Evolutionary conservation across 2,113 vertebrate species (phyloP).

Genomic region (Propithecus coquereli): DNA sequence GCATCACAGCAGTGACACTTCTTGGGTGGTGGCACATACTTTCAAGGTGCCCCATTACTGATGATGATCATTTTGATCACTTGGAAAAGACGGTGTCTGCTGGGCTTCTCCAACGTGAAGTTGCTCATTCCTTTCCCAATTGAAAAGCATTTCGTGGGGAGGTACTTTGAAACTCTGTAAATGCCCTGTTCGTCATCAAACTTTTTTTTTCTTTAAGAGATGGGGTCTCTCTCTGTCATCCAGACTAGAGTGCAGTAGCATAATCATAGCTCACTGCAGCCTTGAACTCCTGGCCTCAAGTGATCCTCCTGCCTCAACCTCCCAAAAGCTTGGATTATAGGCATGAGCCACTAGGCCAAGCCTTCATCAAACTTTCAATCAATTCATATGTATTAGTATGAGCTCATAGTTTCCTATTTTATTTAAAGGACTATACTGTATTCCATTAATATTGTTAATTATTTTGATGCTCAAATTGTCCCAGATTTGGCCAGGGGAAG

Average conservation of each 20-base stretch:
- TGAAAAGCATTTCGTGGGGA: background rate
- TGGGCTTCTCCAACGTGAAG: background rate
- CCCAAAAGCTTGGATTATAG: no score
- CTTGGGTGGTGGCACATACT: background rate
- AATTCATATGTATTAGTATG: background rate
- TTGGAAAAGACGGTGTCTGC: background rate
- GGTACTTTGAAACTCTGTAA: background rate
- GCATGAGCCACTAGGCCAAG: no score
- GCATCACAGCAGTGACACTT: background rate
- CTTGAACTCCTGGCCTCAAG: background rate
- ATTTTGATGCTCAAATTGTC: background rate
- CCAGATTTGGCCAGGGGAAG: background rate
- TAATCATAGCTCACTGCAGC: background rate
- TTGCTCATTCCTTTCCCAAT: background rate
- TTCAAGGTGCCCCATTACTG: background rate
- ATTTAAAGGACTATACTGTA: background rate
- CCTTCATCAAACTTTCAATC: background rate
- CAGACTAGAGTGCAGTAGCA: no score
- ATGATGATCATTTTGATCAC: background rate
- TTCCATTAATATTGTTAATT: background rate
- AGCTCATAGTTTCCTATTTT: background rate
- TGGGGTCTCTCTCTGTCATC: no score
- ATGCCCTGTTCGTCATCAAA: background rate
- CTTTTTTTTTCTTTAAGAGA: no score
- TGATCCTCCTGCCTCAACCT: no score